A percentile compares a stretch with the other conserved stretches of the same genome.
These are phyloP conservation scores for Leguminivora glycinivorella DNA, from an alignment of 1,140 invertebrate species.

Conservation along the genomic window DNA sequence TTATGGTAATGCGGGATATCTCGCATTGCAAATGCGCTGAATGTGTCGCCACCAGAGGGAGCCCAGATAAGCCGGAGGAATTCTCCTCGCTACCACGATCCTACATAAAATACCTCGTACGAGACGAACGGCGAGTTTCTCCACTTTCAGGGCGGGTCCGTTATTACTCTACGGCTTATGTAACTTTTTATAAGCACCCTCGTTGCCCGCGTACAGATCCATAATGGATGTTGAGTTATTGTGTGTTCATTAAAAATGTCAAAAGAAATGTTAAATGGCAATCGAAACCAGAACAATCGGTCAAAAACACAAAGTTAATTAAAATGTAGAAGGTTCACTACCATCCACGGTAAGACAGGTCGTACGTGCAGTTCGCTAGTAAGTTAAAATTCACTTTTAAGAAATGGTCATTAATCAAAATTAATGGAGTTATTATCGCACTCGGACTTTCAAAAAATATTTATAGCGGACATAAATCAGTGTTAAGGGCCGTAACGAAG, in stretches of 20 bases:
- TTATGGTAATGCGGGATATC: conserved; percentile 78
- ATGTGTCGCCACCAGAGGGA: conserved; percentile 68
- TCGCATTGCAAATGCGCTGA: conserved; percentile 77
- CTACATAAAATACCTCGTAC: neutral
- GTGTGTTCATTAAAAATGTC: conserved; percentile 36
- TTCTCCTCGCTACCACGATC: neutral
- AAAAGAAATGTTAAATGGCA: conserved; percentile 41
- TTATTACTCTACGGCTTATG: conserved; percentile 16
- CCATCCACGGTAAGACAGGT: conserved; percentile 55
- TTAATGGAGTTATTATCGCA: conserved; percentile 79
- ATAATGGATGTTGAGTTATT: conserved; percentile 29
- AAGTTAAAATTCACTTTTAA: conserved; percentile 72
- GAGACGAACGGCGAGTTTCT: neutral
- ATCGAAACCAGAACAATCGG: conserved; percentile 60
- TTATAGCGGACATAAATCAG: conserved; percentile 75
- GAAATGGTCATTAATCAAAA: conserved; percentile 78
- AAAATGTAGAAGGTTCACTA: conserved; percentile 59
- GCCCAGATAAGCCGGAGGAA: conserved; percentile 32
- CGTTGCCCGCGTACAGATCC: conserved; percentile 33
- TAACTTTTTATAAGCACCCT: conserved; percentile 19
- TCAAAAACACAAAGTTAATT: conserved; percentile 63
- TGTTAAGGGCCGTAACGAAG: conserved; percentile 73
- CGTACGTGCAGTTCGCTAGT: conserved; percentile 44
- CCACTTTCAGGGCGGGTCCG: neutral
- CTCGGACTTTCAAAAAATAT: conserved; percentile 76